These are phyloP conservation scores for Argopecten irradians DNA, from an alignment of 1,140 invertebrate genomes.

Conservation along the genomic window DNA sequence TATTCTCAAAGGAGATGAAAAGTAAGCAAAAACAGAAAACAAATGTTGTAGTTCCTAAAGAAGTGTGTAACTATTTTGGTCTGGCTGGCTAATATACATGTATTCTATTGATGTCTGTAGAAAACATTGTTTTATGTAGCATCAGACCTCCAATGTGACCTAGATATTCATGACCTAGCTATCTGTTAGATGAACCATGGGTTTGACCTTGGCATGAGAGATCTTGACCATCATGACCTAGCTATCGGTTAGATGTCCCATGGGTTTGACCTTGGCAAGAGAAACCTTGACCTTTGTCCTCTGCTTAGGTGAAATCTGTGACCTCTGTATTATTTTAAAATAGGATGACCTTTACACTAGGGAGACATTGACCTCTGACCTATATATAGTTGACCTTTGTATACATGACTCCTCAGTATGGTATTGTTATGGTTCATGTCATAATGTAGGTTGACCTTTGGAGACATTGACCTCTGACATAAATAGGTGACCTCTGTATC, in stretches of 20 bases:
- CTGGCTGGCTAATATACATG: background rate
- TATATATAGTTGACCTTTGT: background rate
- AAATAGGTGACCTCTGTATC: background rate
- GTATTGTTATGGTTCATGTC: too few relatives aligned
- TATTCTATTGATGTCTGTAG: background rate
- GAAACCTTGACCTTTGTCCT: background rate
- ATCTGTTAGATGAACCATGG: too few relatives aligned
- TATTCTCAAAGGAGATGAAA: background rate
- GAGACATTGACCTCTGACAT: background rate
- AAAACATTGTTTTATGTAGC: background rate
- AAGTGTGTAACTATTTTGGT: background rate
- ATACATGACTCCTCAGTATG: background rate
- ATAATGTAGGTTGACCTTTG: background rate
- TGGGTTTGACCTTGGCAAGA: background rate
- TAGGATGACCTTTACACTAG: background rate
- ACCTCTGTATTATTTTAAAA: background rate
- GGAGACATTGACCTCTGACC: too few relatives aligned
- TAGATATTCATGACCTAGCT: too few relatives aligned
- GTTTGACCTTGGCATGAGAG: background rate
- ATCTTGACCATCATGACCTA: background rate
- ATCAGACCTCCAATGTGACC: too few relatives aligned
- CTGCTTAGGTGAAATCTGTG: too few relatives aligned
- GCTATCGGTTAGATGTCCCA: background rate
- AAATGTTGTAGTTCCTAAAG: background rate
- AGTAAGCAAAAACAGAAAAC: background rate